Conservation (phyloP, 2,888 invertebrate genomes). For the Nycteola revayana region DNA sequence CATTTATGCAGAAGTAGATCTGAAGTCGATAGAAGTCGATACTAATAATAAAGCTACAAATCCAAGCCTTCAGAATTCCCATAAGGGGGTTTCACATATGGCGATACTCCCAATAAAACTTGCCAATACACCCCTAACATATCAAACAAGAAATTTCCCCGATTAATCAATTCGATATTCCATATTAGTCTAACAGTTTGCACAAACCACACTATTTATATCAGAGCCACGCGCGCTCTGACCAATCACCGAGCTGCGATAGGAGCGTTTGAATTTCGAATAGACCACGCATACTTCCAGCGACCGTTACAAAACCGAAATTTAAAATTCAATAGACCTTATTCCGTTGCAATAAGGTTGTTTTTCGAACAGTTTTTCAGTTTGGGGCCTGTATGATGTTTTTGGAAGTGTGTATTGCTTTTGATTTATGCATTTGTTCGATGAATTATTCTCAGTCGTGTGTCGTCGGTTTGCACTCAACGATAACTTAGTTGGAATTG, state of each 20-base stretch:
- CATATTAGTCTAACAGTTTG: constrained; percentile 56
- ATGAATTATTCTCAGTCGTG: constrained; percentile 70
- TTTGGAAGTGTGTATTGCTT: constrained; percentile 55
- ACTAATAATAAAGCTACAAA: no score
- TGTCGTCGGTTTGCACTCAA: constrained; percentile 60
- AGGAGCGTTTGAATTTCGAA: constrained; percentile 75
- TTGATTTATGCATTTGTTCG: constrained; percentile 78
- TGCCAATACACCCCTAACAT: constrained; percentile 25
- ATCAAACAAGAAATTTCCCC: constrained; percentile 25
- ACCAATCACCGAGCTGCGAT: constrained; percentile 73
- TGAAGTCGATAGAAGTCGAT: no score
- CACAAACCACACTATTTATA: constrained; percentile 76
- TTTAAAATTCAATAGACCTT: constrained; percentile 17
- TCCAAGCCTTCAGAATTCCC: no score
- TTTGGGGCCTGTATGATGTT: constrained; percentile 8
- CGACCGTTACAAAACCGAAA: constrained; percentile 32
- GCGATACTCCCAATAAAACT: background rate
- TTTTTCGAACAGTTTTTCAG: constrained; percentile 16
- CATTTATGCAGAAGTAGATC: no score
- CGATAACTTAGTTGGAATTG: constrained; percentile 48
- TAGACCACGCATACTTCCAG: constrained; percentile 47
- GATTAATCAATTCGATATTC: constrained; percentile 55
- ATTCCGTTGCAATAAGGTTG: constrained; percentile 19
- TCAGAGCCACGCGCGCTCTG: constrained; percentile 69
- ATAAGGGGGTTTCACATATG: no score